Evolutionary conservation across 2,888 invertebrate genomes (phyloP).

Genomic region (Hyppa rectilinea): DNA sequence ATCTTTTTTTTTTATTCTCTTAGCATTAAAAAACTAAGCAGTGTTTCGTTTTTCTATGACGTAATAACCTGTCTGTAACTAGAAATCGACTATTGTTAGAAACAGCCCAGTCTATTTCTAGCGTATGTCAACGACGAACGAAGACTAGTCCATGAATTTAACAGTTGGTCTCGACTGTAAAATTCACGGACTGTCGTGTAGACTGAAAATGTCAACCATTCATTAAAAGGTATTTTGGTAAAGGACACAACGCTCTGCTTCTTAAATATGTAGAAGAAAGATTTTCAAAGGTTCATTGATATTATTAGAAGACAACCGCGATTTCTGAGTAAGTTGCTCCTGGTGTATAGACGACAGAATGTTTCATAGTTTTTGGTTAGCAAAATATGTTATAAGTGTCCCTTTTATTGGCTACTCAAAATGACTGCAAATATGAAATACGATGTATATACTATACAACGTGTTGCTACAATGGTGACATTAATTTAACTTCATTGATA

Average conservation of each 20-base stretch:
- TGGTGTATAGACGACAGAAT: neutral
- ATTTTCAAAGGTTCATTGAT: neutral
- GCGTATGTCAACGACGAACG: neutral
- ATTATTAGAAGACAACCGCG: neutral
- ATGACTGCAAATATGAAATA: neutral
- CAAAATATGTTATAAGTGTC: neutral
- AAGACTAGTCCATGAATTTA: slow-evolving; percentile 26
- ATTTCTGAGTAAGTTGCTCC: neutral
- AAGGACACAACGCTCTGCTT: neutral
- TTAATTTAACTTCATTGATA: no score
- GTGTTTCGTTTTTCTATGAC: neutral
- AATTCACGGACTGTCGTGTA: neutral
- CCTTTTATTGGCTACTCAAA: neutral
- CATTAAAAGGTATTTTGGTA: neutral
- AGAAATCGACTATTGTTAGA: slow-evolving; percentile 23
- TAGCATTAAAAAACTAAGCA: neutral
- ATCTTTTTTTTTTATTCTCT: no score
- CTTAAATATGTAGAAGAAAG: neutral
- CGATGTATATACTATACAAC: neutral
- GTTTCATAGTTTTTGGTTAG: no score
- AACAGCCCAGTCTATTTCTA: neutral
- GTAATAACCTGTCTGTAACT: neutral
- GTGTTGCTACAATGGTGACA: no score
- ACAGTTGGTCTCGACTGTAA: no score
- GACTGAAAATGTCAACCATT: slow-evolving; percentile 20